These are phyloP conservation scores for Caenorhabditis doughertyi DNA, from an alignment of 2,888 invertebrate genomes.

Conservation along the genomic window DNA sequence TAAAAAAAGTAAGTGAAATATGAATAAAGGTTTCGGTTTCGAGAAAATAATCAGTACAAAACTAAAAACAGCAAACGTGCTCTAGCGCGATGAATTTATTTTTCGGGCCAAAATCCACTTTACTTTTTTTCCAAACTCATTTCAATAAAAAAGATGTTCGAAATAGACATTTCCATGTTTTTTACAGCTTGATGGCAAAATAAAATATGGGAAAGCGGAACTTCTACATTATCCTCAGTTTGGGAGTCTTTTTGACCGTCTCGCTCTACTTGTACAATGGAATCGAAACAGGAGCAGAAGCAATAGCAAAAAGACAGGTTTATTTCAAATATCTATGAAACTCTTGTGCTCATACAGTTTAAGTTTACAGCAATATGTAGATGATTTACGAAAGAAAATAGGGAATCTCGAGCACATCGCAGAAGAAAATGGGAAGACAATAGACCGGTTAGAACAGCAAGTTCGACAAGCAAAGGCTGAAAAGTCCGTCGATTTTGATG, in stretches of 20 bases:
- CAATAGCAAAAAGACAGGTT: conserved; percentile 45
- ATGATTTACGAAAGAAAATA: conserved; percentile 53
- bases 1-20: too few relatives aligned
- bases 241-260: conserved; percentile 53
- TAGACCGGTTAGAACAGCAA: conserved; percentile 55
- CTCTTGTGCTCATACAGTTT: neutral
- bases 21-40: too few relatives aligned
- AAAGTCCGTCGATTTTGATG: conserved; percentile 42
- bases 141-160: neutral
- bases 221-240: conserved; percentile 43
- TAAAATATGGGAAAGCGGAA: conserved; percentile 51
- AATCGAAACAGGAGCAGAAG: conserved; percentile 50
- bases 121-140: neutral
- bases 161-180: neutral
- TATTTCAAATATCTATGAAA: neutral
- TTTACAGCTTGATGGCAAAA: conserved; percentile 51
- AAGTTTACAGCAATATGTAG: conserved; percentile 36
- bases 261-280: conserved; percentile 60
- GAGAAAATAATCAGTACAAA: neutral
- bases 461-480: conserved; percentile 35
- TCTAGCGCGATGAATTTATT: neutral
- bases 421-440: conserved; percentile 58
- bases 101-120: neutral
- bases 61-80: neutral
- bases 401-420: conserved; percentile 40